Evolutionary conservation across 1,140 invertebrate species (phyloP).

Genomic region (Zeugodacus cucurbitae): DNA sequence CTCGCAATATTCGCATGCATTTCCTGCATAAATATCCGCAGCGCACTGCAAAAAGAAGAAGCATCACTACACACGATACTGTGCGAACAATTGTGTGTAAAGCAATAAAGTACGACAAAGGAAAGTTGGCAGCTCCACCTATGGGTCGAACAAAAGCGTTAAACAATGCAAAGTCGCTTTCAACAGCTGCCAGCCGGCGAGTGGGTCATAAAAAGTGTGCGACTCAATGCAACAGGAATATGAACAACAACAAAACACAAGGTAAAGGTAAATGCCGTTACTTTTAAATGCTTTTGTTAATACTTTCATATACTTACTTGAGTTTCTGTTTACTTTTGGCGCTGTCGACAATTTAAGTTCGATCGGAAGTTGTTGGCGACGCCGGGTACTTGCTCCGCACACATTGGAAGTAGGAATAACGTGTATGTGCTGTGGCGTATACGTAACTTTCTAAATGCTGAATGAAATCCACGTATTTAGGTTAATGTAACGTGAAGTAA

Average conservation of each 20-base stretch:
- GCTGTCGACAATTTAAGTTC: neutral
- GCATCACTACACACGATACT: neutral
- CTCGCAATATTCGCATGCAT: neutral
- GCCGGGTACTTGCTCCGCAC: no score
- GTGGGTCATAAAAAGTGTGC: neutral
- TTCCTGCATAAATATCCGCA: neutral
- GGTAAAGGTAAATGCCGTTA: neutral
- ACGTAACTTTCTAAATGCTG: neutral
- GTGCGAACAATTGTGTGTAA: neutral
- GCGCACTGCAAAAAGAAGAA: neutral
- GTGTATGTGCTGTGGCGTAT: neutral
- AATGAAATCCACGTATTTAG: neutral
- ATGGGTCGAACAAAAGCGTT: no score
- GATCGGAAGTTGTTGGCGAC: neutral
- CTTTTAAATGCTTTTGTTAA: neutral
- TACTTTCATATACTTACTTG: neutral
- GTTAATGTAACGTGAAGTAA: no score
- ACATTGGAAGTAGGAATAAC: neutral
- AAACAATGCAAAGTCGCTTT: neutral
- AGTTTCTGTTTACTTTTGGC: neutral
- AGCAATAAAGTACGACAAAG: neutral
- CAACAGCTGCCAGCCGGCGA: neutral
- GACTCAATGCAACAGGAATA: neutral
- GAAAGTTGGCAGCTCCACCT: neutral
- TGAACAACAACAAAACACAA: neutral